Conservation (phyloP, 2,797 vertebrate genomes). For the Zalophus californianus region DNA sequence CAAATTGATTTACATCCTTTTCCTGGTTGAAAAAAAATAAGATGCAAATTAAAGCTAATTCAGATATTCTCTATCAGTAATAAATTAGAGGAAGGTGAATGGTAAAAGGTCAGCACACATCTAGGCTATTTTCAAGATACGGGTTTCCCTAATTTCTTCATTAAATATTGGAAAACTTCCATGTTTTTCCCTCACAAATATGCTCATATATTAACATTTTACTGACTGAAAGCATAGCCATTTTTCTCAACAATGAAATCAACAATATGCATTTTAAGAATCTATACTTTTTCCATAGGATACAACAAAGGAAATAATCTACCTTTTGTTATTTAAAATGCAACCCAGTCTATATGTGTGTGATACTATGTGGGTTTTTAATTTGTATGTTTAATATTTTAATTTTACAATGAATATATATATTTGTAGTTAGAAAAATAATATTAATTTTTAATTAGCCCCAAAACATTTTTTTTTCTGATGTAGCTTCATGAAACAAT, state of each 20-base stretch:
- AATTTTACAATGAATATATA: neutral
- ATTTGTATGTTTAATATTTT: conserved; percentile 29
- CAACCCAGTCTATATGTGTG: neutral
- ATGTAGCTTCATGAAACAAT: neutral
- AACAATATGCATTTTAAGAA: conserved; percentile 9
- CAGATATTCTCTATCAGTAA: neutral
- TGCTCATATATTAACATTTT: neutral
- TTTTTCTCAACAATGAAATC: conserved; percentile 43
- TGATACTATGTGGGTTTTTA: neutral
- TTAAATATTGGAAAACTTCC: neutral
- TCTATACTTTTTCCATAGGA: neutral
- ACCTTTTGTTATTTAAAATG: conserved; percentile 30
- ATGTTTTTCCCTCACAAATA: conserved; percentile 2
- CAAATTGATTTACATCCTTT: conserved; percentile 5
- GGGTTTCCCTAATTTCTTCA: neutral
- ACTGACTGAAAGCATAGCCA: neutral
- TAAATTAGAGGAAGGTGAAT: neutral
- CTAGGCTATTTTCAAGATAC: neutral
- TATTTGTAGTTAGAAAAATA: neutral
- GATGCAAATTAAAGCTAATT: conserved; percentile 41
- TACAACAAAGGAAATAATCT: conserved; percentile 39
- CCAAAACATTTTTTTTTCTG: neutral
- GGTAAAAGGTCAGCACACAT: neutral
- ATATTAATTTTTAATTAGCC: conserved; percentile 1
- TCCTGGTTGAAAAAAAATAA: neutral